Evolutionary conservation across 2,888 invertebrate genomes (phyloP), one percentile per base, ranked within the genome.

Genomic region (Drosophila neotestacea): DNA sequence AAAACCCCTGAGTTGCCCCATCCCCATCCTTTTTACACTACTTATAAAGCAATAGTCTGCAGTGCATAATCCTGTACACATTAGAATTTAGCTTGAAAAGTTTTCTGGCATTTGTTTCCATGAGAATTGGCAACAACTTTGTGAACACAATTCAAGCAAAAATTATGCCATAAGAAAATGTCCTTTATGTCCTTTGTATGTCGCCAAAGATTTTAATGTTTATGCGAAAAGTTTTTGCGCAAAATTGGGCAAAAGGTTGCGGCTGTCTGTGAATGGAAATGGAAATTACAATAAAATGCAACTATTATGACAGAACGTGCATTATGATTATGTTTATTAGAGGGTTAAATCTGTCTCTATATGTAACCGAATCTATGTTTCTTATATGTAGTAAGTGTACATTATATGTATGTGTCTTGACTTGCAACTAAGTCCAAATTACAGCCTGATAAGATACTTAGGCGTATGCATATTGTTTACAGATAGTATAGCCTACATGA

Each of bases 221-320:
- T 88, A 90, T 90, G 83, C 51, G 82, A 83, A 90, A 90, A 90
- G 80, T 91, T 90, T 90, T 88, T 59, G n/a, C 51, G 6, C 54
- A 13, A 73, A 82, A 75, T 79, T 79, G 77, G 78, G 66, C 75
- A 82, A 77, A 79, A 60, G 44, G 38, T 48, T 41, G 36, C 52
- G 22, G 7, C 34, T 38, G 46, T 58, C 58, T 38, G n/a, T 30
- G 10, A 42, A 42, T 54, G 54, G 4, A 34, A 56, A 46, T 44
- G 34, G 44, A 38, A 62, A 70, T 54, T 60, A 66, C 73, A 62
- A 76, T 78, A 73, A 79, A 81, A 64, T 59, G 60, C 63, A 87
- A 79, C 73, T 85, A 82, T 70, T 69, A 69, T 78, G 63, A 56
- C 58, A 52, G 32, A 59, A 70, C 22, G 46, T 50, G 50, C 39